Evolutionary conservation across 2,888 invertebrate species (phyloP), one percentile per base, ranked within the genome.

Genomic region (Acanthococcus lagerstroemiae): DNA sequence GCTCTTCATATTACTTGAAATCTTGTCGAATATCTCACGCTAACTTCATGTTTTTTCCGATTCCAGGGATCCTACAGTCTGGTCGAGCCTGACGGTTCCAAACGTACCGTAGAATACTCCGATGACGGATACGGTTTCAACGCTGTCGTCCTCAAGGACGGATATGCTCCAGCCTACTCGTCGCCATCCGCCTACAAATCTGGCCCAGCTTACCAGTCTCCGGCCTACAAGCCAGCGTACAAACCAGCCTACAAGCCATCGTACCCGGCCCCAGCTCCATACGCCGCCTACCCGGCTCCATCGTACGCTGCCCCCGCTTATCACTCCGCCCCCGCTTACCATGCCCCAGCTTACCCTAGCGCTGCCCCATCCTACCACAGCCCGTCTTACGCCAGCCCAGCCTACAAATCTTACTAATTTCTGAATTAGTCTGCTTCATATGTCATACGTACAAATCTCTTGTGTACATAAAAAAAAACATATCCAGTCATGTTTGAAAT

Each of bases 111-210:
- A 44, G 70, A 70, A 58, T 71, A 70, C 68, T 66, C 66, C 26
- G 71, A 71, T 50, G 69, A 67, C 56, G 66, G 67, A 48, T 68
- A 70, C 67, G 71, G 71, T 25, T 71, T 70, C 69, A 70, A 69
- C 69, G 70, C 70, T 17, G 68, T 70, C 55, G 70, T 70, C 27
- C 61, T 67, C 50, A 70, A 69, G 55, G 65, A 70, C 55, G 68
- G 68, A 21, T 58, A 67, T 3, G 65, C 68, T 22, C 46, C 68
- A 55, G 63, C 61, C 21, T 27, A 24, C 56, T n/a, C 37, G 44
- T 19, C 68, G 1, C 65, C 69, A 25, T 67, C 70, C 24, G 70
- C 68, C 9, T 70, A 70, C 69, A 66, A 66, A 66, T 58, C 68
- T 3, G 52, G 45, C 52, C 25, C 66, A 45, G 67, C 65, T 30